Conservation (phyloP, 2,113 vertebrate genomes). For the Cettia cetti region DNA sequence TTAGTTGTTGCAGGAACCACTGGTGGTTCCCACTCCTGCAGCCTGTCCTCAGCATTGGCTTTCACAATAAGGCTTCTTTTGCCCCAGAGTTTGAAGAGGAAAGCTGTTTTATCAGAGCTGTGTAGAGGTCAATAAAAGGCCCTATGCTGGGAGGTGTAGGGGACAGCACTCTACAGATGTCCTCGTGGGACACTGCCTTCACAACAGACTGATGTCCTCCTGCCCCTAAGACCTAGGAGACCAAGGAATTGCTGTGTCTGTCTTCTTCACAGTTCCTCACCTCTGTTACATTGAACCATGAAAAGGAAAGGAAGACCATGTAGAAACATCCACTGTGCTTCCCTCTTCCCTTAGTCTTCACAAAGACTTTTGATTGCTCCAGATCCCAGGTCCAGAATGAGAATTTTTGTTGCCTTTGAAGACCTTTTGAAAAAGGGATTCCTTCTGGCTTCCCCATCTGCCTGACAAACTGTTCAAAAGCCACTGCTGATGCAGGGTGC, state of each 20-base stretch:
- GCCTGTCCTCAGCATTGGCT: background rate
- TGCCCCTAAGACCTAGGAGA: background rate
- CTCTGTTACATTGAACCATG: accelerated
- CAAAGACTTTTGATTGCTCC: background rate
- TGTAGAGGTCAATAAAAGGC: background rate
- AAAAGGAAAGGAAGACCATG: background rate
- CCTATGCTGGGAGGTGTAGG: background rate
- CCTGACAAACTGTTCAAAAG: background rate
- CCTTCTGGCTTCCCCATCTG: background rate
- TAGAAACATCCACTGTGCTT: background rate
- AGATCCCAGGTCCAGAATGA: background rate
- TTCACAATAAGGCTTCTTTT: background rate
- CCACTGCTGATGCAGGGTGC: background rate
- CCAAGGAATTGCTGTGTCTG: background rate
- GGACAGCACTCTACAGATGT: background rate
- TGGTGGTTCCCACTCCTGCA: background rate
- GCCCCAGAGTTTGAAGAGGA: background rate
- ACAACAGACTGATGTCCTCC: background rate
- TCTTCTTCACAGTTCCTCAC: background rate
- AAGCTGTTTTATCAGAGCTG: background rate
- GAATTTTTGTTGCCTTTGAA: background rate
- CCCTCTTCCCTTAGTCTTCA: background rate
- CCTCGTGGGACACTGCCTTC: background rate
- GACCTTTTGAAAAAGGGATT: background rate
- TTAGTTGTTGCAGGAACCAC: background rate